These are phyloP conservation scores for Phrynocephalus vlangalii DNA, from an alignment of 2,797 vertebrate species.

Conservation along the genomic window DNA sequence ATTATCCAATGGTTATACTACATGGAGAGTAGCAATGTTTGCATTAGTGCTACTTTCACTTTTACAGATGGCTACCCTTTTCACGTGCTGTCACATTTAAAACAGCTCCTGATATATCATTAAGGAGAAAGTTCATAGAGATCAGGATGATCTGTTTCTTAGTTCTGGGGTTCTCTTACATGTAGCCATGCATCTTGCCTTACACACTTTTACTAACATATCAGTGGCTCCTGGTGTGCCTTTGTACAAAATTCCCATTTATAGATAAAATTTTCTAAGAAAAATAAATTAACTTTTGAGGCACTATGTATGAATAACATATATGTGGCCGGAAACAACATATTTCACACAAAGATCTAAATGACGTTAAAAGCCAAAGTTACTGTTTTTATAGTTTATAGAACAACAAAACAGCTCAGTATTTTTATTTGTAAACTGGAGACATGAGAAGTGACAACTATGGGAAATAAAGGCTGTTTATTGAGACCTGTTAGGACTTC, in stretches of 20 bases:
- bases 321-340: not conserved
- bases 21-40: not conserved
- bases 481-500: slow-evolving; percentile 30
- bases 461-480: not conserved
- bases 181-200: not conserved
- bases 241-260: not conserved
- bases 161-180: not conserved
- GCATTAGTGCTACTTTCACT: not conserved
- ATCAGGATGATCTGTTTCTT: not conserved
- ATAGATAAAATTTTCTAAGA: not conserved
- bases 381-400: not conserved
- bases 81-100: not conserved
- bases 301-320: not conserved
- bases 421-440: not conserved
- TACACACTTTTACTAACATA: not conserved
- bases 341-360: not conserved
- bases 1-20: not conserved
- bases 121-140: not conserved
- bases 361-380: not conserved
- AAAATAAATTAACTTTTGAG: not conserved
- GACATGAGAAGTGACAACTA: not conserved
- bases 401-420: not conserved
- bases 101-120: not conserved
- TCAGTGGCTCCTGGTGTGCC: not conserved
- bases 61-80: not conserved